These are phyloP conservation scores for Setophaga kirtlandii DNA, from an alignment of 2,113 vertebrate genomes.

Conservation along the genomic window DNA sequence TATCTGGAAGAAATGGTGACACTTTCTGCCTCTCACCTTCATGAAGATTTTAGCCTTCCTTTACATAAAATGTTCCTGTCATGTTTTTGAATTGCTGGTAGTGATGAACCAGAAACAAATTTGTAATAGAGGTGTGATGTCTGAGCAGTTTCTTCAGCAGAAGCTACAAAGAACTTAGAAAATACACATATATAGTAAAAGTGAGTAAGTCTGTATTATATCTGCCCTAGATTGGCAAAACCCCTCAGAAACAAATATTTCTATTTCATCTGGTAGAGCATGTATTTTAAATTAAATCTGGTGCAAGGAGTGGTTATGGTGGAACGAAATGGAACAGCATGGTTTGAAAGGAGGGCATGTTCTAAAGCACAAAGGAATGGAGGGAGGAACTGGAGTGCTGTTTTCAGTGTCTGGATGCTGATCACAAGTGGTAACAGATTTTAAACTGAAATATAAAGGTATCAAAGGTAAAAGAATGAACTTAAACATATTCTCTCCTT, in stretches of 20 bases:
- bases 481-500: neutral
- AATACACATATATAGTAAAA: neutral
- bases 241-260: neutral
- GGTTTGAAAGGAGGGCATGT: neutral
- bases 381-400: neutral
- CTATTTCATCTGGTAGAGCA: neutral
- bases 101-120: neutral
- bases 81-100: neutral
- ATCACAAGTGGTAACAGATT: neutral
- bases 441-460: neutral
- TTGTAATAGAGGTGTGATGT: neutral
- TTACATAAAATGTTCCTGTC: neutral
- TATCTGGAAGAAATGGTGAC: neutral
- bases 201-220: neutral
- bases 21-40: neutral
- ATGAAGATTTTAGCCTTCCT: neutral
- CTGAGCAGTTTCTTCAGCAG: neutral
- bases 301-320: neutral
- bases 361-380: neutral
- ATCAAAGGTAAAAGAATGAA: neutral
- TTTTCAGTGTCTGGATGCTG: neutral
- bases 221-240: neutral
- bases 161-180: conserved; percentile 8
- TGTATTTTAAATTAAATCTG: neutral
- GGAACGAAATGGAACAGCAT: neutral